Base-by-base conservation (phyloP, 2,888 invertebrate genomes). In the Lasioglossum villosulum region DNA sequence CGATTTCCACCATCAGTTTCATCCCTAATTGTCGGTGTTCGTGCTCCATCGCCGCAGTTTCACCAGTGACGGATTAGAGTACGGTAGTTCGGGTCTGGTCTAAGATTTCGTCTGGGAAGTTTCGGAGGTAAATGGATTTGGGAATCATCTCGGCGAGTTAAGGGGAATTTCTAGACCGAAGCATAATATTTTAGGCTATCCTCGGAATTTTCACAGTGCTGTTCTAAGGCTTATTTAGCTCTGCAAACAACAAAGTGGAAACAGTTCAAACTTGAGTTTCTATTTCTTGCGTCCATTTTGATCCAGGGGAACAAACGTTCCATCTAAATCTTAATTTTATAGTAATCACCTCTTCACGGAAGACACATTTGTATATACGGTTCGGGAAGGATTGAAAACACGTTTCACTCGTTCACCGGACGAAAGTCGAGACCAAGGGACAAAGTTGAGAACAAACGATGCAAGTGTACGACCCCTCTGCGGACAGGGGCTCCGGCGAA, bases 391-490 rank as follows among this genome's bases (percentile, higher is more conserved):
- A 63, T 30, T 30, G 27, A 30, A 30, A 63, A 30, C 30, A 63
- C 63, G 63, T 30, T 27, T 63, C 5, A 16, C 30, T 63, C 63
- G 59, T 16, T 4, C 27, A 27, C 59, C 16, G 66, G 34, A 66
- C 34, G 66, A 45, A 30, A 45, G 48, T 48, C 19, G 48, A 34
- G 30, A n/a, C 34, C 16, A 37, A 63, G n/a, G 59, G 72, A 63
- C 39, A n/a, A 34, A 45, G 72, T 72, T 42, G 72, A 30, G 59
- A 78, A 72, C 72, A 78, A 72, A 78, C 78, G 78, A 73, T 12
- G 59, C 12, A 70, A 59, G 30, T 59, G 75, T 70, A 52, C 42
- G 75, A 63, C 23, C 74, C 37, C 52, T 30, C 39, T 30, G 75
- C 42, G 45, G 27, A 68, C 82, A 85, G 42, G 23, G 68, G n/a